Percentiles rank a stretch among this genome's conserved stretches.
Conservation (phyloP, 2,113 vertebrate genomes). For the Ariopsis seemanni region DNA sequence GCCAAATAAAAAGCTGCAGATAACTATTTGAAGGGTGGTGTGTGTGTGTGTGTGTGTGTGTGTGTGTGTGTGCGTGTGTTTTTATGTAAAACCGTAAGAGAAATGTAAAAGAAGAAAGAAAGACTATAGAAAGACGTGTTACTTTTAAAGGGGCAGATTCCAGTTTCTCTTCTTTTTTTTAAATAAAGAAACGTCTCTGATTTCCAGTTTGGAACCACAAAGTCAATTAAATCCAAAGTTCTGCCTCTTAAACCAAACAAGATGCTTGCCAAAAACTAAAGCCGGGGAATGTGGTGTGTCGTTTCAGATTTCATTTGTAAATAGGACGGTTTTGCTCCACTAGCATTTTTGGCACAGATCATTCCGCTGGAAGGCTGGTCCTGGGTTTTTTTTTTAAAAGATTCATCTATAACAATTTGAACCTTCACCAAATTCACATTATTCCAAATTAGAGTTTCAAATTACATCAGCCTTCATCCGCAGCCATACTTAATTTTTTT, state of each 20-base stretch:
- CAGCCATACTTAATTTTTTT: background rate
- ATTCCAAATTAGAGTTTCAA: constrained; percentile 24
- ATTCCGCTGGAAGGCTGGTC: constrained; percentile 14
- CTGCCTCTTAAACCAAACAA: constrained; percentile 43
- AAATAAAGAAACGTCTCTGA: constrained; percentile 29
- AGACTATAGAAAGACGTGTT: constrained; percentile 17
- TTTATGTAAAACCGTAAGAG: constrained; percentile 25
- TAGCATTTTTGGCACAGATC: constrained; percentile 36
- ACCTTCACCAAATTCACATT: constrained; percentile 16
- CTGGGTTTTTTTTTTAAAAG: background rate
- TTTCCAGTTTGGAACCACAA: constrained; percentile 34
- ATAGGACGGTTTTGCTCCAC: constrained; percentile 29
- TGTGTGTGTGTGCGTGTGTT: constrained; percentile 25
- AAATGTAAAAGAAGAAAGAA: background rate
- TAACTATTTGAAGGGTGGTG: constrained; percentile 73
- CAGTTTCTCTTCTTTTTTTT: constrained; percentile 24
- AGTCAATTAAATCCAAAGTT: constrained; percentile 39
- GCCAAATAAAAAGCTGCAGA: constrained; percentile 77
- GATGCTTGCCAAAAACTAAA: constrained; percentile 34
- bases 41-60: constrained; percentile 24
- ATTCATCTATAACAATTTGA: constrained; percentile 18
- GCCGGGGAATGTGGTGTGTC: constrained; percentile 37
- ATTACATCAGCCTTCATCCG: constrained; percentile 8
- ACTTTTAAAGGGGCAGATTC: constrained; percentile 31
- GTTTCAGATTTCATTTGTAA: constrained; percentile 44